Evolutionary conservation across 2,797 vertebrate genomes (phyloP), one percentile per base, ranked within the genome.

Genomic region (Epinephelus awoara): DNA sequence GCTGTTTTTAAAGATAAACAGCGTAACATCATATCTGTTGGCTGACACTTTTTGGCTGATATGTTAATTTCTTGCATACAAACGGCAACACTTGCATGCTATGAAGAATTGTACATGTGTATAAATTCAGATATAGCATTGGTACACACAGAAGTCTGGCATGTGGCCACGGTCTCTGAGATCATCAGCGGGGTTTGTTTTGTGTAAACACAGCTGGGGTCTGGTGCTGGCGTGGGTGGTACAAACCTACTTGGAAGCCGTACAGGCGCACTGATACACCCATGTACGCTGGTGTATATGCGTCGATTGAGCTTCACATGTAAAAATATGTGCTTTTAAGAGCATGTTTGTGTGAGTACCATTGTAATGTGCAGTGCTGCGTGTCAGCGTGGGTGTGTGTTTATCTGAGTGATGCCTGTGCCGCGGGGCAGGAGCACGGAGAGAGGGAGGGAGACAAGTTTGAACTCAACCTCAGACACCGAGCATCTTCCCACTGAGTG

Each of bases 381-480:
- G 29, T 87, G 77, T 83, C 72, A 18, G 81, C 68, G 88, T 93
- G 88, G 85, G 90, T 77, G 90, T 86, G 86, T 91, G 89, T 89
- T 86, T 88, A 77, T 87, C 70, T 52, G 80, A 68, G 61, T 55
- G 85, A 70, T 83, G 84, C 42, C 52, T 67, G 72, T 44, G 86
- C 93, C 57, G 63, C 64, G 14, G 87, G 91, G 88, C 70, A 70
- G 57, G 67, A 85, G 80, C 75, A 59, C 0, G 1, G 82, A 89
- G 86, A 15, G 72, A 85, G 61, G 67, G 73, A 89, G 84, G 11
- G 80, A 90, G 85, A 85, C 78, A 4, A 76, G 86, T 77, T 76
- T 90, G 90, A 94, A 93, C 92, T 89, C 82, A 46, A 83, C 92
- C 92, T 89, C 83, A 44, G 84, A 91, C 81, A 13, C 79, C 79